A percentile compares a stretch with the other conserved stretches of the same genome.
phyloP scores from a whole-genome alignment of 2,888 invertebrate species.

The Drosophila eohydei region DNA sequence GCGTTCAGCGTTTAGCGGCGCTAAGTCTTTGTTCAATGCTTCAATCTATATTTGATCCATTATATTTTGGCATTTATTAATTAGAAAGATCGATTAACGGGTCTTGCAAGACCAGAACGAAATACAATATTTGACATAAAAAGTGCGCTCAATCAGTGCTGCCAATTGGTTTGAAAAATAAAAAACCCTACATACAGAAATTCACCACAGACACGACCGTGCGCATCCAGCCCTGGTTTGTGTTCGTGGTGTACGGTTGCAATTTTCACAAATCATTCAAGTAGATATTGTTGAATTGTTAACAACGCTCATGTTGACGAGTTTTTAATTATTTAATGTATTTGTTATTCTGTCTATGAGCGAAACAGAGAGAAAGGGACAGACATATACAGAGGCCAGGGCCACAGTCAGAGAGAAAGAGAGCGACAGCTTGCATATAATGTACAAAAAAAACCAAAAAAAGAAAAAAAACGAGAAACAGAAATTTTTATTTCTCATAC shows the following conservation, averaged over 20 bases:
- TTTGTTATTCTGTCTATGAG: slow-evolving; percentile 80
- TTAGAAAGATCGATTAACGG: background rate
- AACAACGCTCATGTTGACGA: slow-evolving; percentile 79
- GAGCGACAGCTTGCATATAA: slow-evolving; percentile 66
- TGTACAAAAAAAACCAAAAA: slow-evolving; percentile 34
- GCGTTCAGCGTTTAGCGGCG: background rate
- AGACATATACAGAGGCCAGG: slow-evolving; percentile 76
- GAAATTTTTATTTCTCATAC: slow-evolving; percentile 57
- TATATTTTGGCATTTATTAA: background rate
- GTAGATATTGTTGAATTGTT: slow-evolving; percentile 84
- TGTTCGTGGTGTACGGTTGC: slow-evolving; percentile 12
- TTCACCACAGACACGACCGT: slow-evolving; percentile 25
- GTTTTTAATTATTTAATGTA: slow-evolving; percentile 80
- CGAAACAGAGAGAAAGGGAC: slow-evolving; percentile 69
- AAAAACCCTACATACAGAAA: background rate
- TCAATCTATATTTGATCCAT: background rate
- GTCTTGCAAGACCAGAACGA: background rate
- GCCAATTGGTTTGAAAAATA: background rate
- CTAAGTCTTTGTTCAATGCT: background rate
- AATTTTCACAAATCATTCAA: slow-evolving; percentile 76
- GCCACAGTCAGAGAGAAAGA: slow-evolving; percentile 70
- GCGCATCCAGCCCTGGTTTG: slow-evolving; percentile 32
- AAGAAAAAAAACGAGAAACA: background rate
- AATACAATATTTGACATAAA: background rate
- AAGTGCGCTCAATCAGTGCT: background rate